Evolutionary conservation across 2,888 invertebrate genomes (phyloP).

Genomic region (Drosophila borealis): DNA sequence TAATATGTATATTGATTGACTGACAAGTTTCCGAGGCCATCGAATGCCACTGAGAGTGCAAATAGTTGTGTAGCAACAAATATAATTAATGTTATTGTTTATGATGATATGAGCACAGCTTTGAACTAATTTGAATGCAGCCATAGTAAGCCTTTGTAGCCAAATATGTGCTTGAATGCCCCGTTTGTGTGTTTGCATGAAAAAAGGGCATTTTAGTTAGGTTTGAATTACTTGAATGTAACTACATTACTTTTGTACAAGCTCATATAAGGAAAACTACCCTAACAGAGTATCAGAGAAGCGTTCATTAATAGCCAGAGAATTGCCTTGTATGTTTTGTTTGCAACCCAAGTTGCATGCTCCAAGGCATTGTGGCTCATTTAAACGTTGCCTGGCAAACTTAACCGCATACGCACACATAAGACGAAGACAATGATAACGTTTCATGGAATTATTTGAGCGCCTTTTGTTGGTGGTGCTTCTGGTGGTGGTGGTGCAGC

Average conservation of each 20-base stretch:
- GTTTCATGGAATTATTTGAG: slow-evolving; percentile 65
- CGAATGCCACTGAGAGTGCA: slow-evolving; percentile 26
- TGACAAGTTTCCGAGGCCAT: slow-evolving; percentile 41
- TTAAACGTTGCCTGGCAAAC: slow-evolving; percentile 61
- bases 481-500: slow-evolving; percentile 4
- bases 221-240: neutral
- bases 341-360: slow-evolving; percentile 35
- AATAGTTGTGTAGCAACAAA: slow-evolving; percentile 29
- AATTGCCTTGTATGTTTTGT: slow-evolving; percentile 29
- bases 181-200: neutral
- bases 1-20: slow-evolving; percentile 66
- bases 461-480: slow-evolving; percentile 38
- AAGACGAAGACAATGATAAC: slow-evolving; percentile 66
- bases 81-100: slow-evolving; percentile 41
- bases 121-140: slow-evolving; percentile 11
- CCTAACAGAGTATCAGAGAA: slow-evolving; percentile 9
- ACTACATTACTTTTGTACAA: too few relatives aligned
- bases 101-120: slow-evolving; percentile 7
- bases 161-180: slow-evolving; percentile 7
- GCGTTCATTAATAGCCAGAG: neutral
- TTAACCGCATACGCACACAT: slow-evolving; percentile 55
- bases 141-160: slow-evolving; percentile 3
- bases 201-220: neutral
- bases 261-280: too few relatives aligned
- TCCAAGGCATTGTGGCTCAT: slow-evolving; percentile 67